phyloP scores from a whole-genome alignment of 2,113 vertebrate species.

The Nothocercus nigrocapillus region DNA sequence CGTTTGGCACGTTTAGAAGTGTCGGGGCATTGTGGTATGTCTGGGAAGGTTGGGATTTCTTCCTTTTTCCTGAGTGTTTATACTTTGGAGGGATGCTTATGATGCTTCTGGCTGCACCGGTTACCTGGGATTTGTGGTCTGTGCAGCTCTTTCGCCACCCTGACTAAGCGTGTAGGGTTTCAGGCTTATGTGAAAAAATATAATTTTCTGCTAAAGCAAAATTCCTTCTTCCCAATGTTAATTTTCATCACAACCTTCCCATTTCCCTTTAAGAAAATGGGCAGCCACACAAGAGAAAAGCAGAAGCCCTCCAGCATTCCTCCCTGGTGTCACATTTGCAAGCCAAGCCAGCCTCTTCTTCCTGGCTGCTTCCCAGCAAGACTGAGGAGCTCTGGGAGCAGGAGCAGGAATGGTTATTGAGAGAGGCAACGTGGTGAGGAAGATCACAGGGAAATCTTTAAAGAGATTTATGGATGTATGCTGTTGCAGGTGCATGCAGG shows the following conservation, averaged over 20 bases:
- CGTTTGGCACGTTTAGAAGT: neutral
- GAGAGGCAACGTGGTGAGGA: neutral
- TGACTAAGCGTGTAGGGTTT: fast-evolving
- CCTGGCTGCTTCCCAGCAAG: neutral
- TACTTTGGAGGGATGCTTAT: neutral
- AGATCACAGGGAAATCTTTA: neutral
- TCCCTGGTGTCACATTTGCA: neutral
- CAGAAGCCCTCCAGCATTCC: neutral
- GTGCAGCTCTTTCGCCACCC: neutral
- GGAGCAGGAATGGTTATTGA: neutral
- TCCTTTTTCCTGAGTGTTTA: neutral
- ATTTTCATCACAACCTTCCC: neutral
- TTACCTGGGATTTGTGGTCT: neutral
- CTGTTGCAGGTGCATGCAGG: no score
- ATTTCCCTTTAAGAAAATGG: neutral
- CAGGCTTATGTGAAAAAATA: fast-evolving
- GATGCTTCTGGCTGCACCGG: neutral
- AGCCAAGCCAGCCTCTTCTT: neutral
- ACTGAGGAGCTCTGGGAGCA: neutral
- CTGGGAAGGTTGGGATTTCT: neutral
- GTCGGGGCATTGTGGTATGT: fast-evolving
- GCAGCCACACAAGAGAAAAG: neutral
- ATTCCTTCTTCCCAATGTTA: neutral
- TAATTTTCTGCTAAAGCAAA: neutral
- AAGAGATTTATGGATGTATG: neutral